A percentile compares a stretch with the other conserved stretches of the same genome.
phyloP scores from a whole-genome alignment of 1,140 invertebrate species.

The Drosophila simulans region DNA sequence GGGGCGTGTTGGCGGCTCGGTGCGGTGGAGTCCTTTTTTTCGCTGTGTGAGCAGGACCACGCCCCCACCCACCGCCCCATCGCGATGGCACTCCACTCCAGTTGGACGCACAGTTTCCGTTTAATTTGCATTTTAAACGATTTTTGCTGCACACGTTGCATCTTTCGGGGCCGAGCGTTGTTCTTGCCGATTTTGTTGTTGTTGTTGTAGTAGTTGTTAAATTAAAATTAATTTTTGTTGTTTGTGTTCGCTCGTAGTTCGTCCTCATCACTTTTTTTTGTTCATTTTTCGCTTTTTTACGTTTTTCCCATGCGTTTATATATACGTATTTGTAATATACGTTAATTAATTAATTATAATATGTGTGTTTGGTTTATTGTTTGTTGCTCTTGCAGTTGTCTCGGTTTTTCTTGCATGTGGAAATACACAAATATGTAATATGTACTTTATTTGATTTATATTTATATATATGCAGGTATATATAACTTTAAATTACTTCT shows the following conservation, averaged over 20 bases:
- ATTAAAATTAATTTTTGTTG: constrained; percentile 80
- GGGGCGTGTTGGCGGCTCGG: not conserved
- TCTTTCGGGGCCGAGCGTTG: constrained; percentile 47
- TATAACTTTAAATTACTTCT: constrained; percentile 54
- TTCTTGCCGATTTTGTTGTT: constrained; percentile 34
- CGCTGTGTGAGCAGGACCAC: constrained; percentile 28
- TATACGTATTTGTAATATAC: constrained; percentile 49
- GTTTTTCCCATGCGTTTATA: constrained; percentile 29
- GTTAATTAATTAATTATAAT: constrained; percentile 76
- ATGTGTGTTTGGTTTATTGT: constrained; percentile 65
- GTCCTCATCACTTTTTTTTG: constrained; percentile 20
- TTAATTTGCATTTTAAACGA: constrained; percentile 84
- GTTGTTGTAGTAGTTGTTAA: constrained; percentile 67
- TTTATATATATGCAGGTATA: constrained; percentile 40
- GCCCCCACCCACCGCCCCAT: constrained; percentile 15
- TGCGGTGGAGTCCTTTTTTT: constrained; percentile 40
- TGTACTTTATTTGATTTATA: constrained; percentile 51
- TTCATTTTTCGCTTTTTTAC: constrained; percentile 3
- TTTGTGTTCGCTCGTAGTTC: constrained; percentile 60
- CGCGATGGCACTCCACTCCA: constrained; percentile 48
- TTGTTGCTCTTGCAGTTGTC: constrained; percentile 53
- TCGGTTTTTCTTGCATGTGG: constrained; percentile 46
- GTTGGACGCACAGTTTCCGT: constrained; percentile 59
- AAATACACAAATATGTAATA: constrained; percentile 42
- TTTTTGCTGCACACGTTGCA: constrained; percentile 82